phyloP scores from a whole-genome alignment of 2,113 vertebrate species.

The Phaethon lepturus region DNA sequence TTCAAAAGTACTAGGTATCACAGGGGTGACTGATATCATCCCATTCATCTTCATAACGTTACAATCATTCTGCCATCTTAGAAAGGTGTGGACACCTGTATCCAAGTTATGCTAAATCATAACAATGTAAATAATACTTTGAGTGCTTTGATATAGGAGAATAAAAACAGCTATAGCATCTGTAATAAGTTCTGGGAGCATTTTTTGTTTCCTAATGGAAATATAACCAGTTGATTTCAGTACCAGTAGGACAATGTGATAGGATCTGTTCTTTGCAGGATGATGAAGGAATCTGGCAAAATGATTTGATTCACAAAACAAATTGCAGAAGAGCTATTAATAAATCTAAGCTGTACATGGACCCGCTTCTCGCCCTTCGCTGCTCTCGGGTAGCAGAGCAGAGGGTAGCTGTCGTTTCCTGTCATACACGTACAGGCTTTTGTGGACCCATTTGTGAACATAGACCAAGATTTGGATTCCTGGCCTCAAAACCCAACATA shows the following conservation, averaged over 20 bases:
- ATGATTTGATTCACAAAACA: neutral
- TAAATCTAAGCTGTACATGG: neutral
- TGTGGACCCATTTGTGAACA: neutral
- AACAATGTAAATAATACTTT: neutral
- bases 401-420: neutral
- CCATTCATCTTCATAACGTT: neutral
- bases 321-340: neutral
- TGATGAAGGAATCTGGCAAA: neutral
- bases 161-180: neutral
- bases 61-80: neutral
- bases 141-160: neutral
- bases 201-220: neutral
- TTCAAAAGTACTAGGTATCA: neutral
- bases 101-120: neutral
- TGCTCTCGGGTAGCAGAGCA: neutral
- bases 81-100: neutral
- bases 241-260: neutral
- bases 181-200: neutral
- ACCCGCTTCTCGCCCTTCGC: neutral
- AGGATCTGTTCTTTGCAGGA: neutral
- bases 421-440: neutral
- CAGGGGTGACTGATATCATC: too few relatives aligned
- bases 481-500: neutral
- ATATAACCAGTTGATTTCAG: neutral
- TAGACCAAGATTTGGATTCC: neutral